Base-by-base conservation (phyloP, 2,888 invertebrate genomes). In the Cabera pusaria region DNA sequence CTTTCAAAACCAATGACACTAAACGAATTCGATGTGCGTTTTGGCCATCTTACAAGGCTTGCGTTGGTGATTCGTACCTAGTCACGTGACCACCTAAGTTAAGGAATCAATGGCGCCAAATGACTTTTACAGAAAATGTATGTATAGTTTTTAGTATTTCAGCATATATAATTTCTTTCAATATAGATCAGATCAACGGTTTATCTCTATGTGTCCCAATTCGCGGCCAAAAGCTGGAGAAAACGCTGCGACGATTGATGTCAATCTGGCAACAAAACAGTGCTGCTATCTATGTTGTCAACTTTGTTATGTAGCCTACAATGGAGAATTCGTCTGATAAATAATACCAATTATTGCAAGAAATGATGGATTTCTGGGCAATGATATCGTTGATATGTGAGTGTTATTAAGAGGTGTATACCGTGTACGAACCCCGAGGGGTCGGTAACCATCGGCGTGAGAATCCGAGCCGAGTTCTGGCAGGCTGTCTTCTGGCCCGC, bases 221-320 rank as follows among this genome's bases (percentile, higher is more conserved):
- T 61, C 49, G 52, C 56, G 61, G 41, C 36, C 49, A 63, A 65
- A 54, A 46, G 46, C 50, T 44, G 48, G 58, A 60, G 63, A 72
- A 76, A 76, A 70, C 70, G 77, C 82, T 82, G 80, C 83, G 80
- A 83, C 83, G 72, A 68, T 76, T 88, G 87, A 90, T 79, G 90
- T 90, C 90, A 87, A 80, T 82, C 83, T 83, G 82, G 85, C 80
- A 88, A 87, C 88, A 83, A 85, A 88, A 87, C 85, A 77, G 91
- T 91, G 91, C 91, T 92, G 94, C 94, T 93, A 92, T 92, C 94
- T 94, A 91, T 92, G 92, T 92, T 94, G 94, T 94, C 94, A 94
- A 93, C 93, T 93, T 83, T 84, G 81, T 80, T 82, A 81, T 77
- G 77, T 75, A 83, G 77, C 71, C 57, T 72, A 62, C 90, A 91